Percentiles rank a stretch among this genome's conserved stretches.
Evolutionary conservation across 2,888 invertebrate genomes (phyloP).

Genomic region (Parasteatoda lunata): DNA sequence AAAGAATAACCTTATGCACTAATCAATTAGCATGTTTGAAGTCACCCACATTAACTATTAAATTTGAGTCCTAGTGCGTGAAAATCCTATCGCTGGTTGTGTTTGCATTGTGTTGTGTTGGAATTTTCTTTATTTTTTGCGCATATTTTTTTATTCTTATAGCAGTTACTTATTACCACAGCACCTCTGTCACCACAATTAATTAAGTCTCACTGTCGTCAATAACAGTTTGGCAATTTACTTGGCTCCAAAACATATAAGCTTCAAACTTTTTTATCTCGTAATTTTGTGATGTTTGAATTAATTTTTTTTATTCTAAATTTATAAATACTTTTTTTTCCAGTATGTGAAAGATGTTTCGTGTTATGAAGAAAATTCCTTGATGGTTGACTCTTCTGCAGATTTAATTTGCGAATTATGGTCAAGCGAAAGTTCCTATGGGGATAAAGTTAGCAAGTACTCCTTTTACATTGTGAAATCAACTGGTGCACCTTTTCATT

Average conservation of each 20-base stretch:
- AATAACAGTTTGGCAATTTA: no score
- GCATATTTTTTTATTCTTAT: no score
- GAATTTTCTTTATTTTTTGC: no score
- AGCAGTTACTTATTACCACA: no score
- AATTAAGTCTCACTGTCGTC: no score
- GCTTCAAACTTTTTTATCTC: constrained; percentile 79
- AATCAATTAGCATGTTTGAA: no score
- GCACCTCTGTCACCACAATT: no score
- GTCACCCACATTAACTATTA: no score
- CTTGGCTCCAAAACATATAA: constrained; percentile 81
- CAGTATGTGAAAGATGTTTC: constrained; percentile 47
- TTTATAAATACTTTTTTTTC: constrained; percentile 11
- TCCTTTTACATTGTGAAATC: constrained; percentile 85
- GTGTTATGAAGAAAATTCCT: constrained; percentile 53
- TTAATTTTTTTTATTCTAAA: neutral
- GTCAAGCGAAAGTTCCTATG: constrained; percentile 81
- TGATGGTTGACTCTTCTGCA: neutral
- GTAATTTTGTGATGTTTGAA: neutral
- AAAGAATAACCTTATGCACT: no score
- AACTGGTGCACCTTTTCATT: constrained; percentile 77
- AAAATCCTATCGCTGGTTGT: no score
- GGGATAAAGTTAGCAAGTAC: constrained; percentile 89
- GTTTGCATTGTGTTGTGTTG: no score
- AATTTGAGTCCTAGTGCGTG: no score
- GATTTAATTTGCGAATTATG: constrained; percentile 86